Evolutionary conservation across 30 jellyfish, hydroid and myxozoan genomes (phyloP).

Genomic region (Hydra vulgaris): DNA sequence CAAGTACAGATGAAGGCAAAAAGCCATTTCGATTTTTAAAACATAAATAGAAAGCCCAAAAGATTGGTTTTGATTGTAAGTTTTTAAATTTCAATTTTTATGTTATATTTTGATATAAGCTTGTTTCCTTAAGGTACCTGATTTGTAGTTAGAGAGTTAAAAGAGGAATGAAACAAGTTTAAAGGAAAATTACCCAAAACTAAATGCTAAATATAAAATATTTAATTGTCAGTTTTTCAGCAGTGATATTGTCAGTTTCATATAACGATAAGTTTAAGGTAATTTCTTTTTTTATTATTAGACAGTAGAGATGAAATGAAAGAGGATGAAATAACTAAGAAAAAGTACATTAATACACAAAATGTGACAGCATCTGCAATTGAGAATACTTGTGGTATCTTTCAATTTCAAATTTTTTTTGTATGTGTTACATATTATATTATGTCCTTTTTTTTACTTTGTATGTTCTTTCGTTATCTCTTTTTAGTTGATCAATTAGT

Average conservation of each 20-base stretch:
- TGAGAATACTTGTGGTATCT: neutral
- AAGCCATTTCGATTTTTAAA: neutral
- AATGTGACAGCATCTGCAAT: neutral
- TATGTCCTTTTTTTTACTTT: neutral
- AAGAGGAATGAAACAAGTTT: neutral
- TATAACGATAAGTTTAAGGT: neutral
- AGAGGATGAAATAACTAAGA: neutral
- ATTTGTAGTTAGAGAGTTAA: neutral
- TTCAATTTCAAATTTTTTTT: too few species aligned
- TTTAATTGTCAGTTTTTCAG: neutral
- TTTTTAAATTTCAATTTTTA: too few species aligned
- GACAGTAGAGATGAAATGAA: neutral
- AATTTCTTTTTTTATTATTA: neutral
- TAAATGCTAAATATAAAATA: neutral
- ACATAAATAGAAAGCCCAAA: neutral
- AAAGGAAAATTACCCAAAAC: neutral
- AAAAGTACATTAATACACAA: neutral
- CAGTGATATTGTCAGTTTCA: neutral
- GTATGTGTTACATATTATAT: neutral
- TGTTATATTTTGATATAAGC: neutral
- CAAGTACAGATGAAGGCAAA: neutral
- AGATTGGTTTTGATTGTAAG: neutral
- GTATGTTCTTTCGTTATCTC: neutral
- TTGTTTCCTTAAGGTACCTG: neutral
- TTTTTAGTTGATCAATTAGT: neutral